Evolutionary conservation across 2,113 vertebrate genomes (phyloP), one percentile per base, ranked within the genome.

Genomic region (Thalassarche chlororhynchos): DNA sequence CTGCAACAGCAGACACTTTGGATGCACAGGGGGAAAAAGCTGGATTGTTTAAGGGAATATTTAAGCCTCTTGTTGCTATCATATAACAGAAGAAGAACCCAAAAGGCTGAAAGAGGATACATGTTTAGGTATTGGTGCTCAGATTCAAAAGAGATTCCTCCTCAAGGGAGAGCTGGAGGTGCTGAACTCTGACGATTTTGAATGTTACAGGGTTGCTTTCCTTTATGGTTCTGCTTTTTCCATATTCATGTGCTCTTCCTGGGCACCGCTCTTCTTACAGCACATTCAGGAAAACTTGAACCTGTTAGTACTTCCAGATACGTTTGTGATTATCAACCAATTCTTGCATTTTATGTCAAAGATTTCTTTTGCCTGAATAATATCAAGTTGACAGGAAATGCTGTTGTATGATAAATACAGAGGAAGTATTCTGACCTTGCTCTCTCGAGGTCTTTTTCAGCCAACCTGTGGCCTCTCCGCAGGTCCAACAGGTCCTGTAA

Each of bases 91-190:
- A 58, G 75, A 86, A 87, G 86, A 54, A 3, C 5, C 9, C 66
- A 76, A 78, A 79, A 85, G 68, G 57, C 82, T 79, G 51, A 78
- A 84, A 94, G 68, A 86, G 5, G 40, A 79, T 28, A 31, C n/a
- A 55, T 66, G 49, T 69, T 72, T 93, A 84, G 25, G 23, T n/a
- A 90, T 18, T 93, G 84, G 76, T 93, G 54, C 54, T 94, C 51
- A 62, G 38, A 83, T 96, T 92, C 80, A 93, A 87, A 93, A 82
- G 89, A 23, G n/a, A 89, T 89, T 97, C 89, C 84, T 98, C 80
- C 17, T 66, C 40, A 84, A 92, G 87, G 71, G 84, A 97, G 95
- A 90, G 47, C 49, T 55, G 60, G 83, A 90, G 42, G 36, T 74
- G 61, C 70, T 94, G 75, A 95, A 82, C 55, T 86, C 44, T 46